These are phyloP conservation scores for Trichogramma dendrolimi DNA, from an alignment of 2,888 invertebrate genomes.

Conservation along the genomic window DNA sequence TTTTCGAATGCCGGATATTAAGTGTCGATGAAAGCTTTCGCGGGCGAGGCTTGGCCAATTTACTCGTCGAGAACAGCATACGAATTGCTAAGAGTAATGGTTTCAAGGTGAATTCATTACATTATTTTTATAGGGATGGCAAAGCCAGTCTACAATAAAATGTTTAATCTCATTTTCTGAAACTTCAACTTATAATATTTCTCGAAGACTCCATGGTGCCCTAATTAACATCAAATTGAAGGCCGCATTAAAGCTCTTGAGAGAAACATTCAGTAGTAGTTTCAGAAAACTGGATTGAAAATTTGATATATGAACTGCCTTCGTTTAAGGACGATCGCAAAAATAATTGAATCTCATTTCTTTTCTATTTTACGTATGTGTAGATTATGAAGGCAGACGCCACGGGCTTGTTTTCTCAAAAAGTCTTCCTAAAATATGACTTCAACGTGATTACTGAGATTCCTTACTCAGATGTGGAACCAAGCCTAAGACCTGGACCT, in stretches of 20 bases:
- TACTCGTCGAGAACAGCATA: constrained; percentile 66
- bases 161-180: no score
- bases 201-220: no score
- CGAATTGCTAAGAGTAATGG: constrained; percentile 63
- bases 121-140: not conserved
- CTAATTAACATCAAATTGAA: no score
- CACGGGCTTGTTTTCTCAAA: constrained; percentile 75
- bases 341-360: no score
- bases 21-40: constrained; percentile 70
- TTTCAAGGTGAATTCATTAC: constrained; percentile 60
- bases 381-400: constrained; percentile 78
- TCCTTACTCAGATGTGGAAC: constrained; percentile 67
- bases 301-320: no score
- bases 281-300: no score
- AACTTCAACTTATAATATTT: no score
- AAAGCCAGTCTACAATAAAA: no score
- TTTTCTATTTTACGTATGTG: constrained; percentile 36
- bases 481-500: constrained; percentile 62
- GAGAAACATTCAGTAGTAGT: no score
- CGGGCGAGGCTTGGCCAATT: constrained; percentile 71
- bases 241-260: no score
- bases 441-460: constrained; percentile 64
- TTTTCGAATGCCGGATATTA: constrained; percentile 76
- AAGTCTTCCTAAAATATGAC: constrained; percentile 66
- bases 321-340: no score